Conservation (phyloP, 2,888 invertebrate species). For the Pardosa pseudoannulata region DNA sequence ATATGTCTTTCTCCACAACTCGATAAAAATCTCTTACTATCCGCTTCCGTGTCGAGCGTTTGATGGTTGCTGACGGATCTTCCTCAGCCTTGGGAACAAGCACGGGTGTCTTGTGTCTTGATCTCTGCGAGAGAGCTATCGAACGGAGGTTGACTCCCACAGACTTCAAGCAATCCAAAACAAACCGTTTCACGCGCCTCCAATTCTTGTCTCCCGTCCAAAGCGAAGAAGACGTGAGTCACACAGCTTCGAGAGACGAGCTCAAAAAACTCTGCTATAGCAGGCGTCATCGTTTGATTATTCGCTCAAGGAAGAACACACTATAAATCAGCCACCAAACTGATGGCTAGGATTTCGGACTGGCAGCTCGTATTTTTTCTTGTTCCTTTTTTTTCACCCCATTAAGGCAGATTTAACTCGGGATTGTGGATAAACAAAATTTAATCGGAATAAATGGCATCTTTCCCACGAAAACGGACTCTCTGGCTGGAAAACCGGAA, state of each 20-base stretch:
- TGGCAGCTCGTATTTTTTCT: not conserved
- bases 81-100: not conserved
- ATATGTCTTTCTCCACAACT: too few relatives aligned
- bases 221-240: not conserved
- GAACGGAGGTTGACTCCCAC: not conserved
- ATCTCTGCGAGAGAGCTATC: too few relatives aligned
- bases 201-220: not conserved
- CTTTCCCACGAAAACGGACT: too few relatives aligned
- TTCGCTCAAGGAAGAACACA: not conserved
- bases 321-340: not conserved
- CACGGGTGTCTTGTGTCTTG: not conserved
- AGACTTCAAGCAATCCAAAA: not conserved
- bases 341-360: not conserved
- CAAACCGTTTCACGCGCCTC: not conserved
- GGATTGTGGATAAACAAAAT: too few relatives aligned
- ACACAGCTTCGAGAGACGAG: not conserved
- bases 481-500: too few relatives aligned
- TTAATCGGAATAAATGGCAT: too few relatives aligned
- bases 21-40: too few relatives aligned
- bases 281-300: not conserved
- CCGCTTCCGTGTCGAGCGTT: too few relatives aligned
- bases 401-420: too few relatives aligned
- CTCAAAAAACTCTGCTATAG: not conserved
- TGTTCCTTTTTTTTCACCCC: not conserved
- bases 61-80: too few relatives aligned